Evolutionary conservation across 1,140 invertebrate species (phyloP).

Genomic region (Elysia chlorotica): DNA sequence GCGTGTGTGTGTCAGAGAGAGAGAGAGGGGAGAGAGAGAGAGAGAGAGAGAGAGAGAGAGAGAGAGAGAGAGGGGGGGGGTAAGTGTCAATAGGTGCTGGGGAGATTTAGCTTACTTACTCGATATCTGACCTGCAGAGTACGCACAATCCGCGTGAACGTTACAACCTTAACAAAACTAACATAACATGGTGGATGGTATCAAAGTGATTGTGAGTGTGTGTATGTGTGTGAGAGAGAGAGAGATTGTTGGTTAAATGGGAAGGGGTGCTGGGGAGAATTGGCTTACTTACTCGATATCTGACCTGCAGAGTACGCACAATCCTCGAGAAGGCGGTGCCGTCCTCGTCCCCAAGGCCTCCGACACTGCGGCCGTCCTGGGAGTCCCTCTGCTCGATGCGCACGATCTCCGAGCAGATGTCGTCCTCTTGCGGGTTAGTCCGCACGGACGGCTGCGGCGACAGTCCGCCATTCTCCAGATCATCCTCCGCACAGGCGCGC

Average conservation of each 20-base stretch:
- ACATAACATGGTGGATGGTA: no score
- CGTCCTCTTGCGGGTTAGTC: constrained; percentile 50
- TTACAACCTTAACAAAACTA: no score
- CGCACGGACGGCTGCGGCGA: constrained; percentile 47
- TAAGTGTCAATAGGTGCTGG: no score
- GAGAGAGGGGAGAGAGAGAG: not conserved
- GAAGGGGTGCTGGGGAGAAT: no score
- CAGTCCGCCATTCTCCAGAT: constrained; percentile 57
- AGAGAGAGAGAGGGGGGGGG: not conserved
- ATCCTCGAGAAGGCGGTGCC: constrained; percentile 46
- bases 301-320: constrained; percentile 54
- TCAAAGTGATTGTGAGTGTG: no score
- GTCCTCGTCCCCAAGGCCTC: constrained; percentile 25
- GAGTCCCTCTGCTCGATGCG: constrained; percentile 50
- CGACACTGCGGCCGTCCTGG: constrained; percentile 6
- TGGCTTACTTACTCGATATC: constrained; percentile 19
- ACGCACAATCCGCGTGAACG: constrained; percentile 51
- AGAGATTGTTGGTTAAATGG: no score
- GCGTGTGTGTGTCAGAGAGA: not conserved
- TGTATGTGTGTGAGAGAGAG: no score
- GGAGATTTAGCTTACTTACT: no score
- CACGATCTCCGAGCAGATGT: constrained; percentile 56
- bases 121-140: constrained; percentile 49
- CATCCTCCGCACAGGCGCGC: constrained; percentile 36
- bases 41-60: not conserved